Evolutionary conservation across 1,140 invertebrate genomes (phyloP), one percentile per base, ranked within the genome.

Genomic region (Bursaphelenchus mucronatus): DNA sequence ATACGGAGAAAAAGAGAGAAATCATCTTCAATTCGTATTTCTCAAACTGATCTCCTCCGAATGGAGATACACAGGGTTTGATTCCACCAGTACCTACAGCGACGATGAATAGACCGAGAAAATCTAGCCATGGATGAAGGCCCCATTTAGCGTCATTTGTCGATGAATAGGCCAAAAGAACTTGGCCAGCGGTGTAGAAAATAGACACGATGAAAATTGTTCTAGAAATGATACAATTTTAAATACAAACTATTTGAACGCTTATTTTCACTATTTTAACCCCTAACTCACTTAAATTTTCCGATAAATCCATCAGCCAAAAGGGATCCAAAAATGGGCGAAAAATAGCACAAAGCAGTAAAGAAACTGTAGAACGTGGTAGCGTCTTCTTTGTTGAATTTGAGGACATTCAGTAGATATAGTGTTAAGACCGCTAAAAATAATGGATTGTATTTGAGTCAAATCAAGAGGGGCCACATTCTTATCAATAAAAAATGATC

Each of bases 1-100:
- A 96, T 0, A 94, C 82, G 0, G 91, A 94, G 82, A 96, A 96
- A 83, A 50, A 17, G 49, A 50, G 19, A 17, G 49, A 50, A 50
- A 19, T 50, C 19, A 17, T 50, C 15, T 17, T 50, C 49, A 15
- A 15, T 19, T 50, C 49, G 49, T 19, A 15, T 19, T 50, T 19
- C 49, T 19, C 49, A 15, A 19, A 50, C 49, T 19, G 19, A 50
- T 50, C 49, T 0, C 92, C 95, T 17, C 94, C 94, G 82, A 97
- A 97, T 0, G 94, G 89, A 0, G 91, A 87, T 0, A 97, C 94
- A 80, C 93, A 97, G 1, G 95, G 93, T 79, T 97, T 97, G 75
- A 98, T 97, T 0, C 94, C 92, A 9, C 92, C 94, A 44, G 53
- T 83, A 8, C 83, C 82, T 8, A 83, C 13, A 0, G 75, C 82